phyloP scores from a whole-genome alignment of 2,113 vertebrate species.

The Uria aalge region DNA sequence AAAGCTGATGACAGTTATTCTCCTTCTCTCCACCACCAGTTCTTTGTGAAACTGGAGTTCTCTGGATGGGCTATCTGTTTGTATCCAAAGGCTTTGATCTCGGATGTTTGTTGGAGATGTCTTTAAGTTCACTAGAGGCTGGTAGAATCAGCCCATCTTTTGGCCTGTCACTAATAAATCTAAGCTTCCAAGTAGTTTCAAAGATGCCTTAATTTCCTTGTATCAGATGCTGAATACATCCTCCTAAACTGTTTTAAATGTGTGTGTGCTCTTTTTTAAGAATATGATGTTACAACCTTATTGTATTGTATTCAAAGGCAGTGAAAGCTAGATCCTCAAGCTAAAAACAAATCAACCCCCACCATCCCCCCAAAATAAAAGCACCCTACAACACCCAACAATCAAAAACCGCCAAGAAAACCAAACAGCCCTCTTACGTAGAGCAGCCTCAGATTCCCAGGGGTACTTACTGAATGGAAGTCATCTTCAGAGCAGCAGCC shows the following conservation, averaged over 20 bases:
- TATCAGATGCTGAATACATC: neutral
- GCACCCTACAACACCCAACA: neutral
- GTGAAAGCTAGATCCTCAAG: neutral
- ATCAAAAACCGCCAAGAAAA: neutral
- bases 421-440: neutral
- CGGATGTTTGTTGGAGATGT: neutral
- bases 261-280: neutral
- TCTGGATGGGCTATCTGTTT: neutral
- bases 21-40: neutral
- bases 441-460: neutral
- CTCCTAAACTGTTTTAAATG: neutral
- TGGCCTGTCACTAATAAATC: neutral
- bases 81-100: neutral
- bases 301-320: neutral
- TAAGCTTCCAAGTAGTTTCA: neutral
- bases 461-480: too few relatives aligned
- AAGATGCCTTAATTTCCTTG: neutral
- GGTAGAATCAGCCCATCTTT: neutral
- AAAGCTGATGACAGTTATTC: neutral
- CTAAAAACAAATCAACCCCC: neutral
- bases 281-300: neutral
- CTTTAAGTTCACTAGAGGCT: neutral
- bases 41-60: neutral
- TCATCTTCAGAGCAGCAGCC: neutral
- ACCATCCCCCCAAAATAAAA: neutral